Percentiles rank a stretch among this genome's conserved stretches.
phyloP scores from a whole-genome alignment of 2,797 vertebrate genomes.

The Holocentrus rufus region DNA sequence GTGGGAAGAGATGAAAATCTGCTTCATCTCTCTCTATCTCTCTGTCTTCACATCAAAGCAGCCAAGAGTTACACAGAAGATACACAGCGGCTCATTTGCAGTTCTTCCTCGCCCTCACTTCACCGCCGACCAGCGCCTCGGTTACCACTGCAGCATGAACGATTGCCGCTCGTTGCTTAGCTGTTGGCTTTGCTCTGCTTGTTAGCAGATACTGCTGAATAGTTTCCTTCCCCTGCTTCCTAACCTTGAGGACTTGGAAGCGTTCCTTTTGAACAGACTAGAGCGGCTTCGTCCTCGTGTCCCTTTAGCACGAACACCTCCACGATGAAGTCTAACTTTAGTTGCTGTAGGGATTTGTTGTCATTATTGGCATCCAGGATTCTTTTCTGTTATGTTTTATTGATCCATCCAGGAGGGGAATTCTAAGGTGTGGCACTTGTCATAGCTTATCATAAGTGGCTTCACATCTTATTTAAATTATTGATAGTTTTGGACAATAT shows the following conservation, averaged over 20 bases:
- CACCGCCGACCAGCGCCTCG: neutral
- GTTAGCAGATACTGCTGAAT: conserved; percentile 42
- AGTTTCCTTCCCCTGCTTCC: conserved; percentile 36
- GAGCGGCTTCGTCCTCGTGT: neutral
- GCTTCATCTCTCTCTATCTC: too few relatives aligned
- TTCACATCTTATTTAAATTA: too few relatives aligned
- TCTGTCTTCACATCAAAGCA: too few relatives aligned
- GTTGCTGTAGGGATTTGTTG: neutral
- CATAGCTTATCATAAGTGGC: too few relatives aligned
- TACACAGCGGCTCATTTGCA: too few relatives aligned
- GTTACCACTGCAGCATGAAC: conserved; percentile 25
- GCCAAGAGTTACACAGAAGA: too few relatives aligned
- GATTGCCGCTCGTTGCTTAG: conserved; percentile 33
- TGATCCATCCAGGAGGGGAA: conserved; percentile 10
- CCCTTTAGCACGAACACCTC: neutral
- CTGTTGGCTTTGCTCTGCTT: conserved; percentile 27
- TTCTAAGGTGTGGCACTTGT: too few relatives aligned
- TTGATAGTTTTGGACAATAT: too few relatives aligned
- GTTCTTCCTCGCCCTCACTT: conserved; percentile 12
- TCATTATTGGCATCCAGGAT: neutral
- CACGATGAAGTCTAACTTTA: too few relatives aligned
- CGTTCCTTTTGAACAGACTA: neutral
- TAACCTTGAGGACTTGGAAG: conserved; percentile 14
- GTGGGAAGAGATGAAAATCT: too few relatives aligned
- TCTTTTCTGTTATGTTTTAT: conserved; percentile 1